These are phyloP conservation scores for Cryptosula pallasiana DNA, from an alignment of 2,888 invertebrate species.

Conservation along the genomic window DNA sequence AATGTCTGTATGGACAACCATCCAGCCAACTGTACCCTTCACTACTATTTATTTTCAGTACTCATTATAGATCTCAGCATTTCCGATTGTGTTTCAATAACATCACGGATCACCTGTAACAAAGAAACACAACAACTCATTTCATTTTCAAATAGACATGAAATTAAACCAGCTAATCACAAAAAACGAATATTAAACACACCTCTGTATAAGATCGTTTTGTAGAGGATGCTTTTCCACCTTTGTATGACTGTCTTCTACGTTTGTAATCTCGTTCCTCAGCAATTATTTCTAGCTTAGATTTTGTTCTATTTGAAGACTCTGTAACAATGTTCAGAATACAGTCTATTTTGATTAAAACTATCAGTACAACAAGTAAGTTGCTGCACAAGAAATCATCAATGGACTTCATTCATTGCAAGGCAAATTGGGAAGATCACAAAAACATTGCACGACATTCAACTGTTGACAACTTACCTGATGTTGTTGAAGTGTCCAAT, in stretches of 20 bases:
- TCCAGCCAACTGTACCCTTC: too few relatives aligned
- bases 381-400: too few relatives aligned
- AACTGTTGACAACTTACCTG: too few relatives aligned
- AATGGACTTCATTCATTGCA: too few relatives aligned
- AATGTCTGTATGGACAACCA: too few relatives aligned
- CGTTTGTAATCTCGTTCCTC: conserved; percentile 16
- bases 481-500: neutral
- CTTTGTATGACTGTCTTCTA: conserved; percentile 16
- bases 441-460: too few relatives aligned
- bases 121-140: neutral
- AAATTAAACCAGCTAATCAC: neutral
- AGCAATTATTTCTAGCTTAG: neutral
- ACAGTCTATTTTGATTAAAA: too few relatives aligned
- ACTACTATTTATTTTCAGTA: too few relatives aligned
- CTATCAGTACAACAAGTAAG: too few relatives aligned
- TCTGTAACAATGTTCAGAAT: too few relatives aligned
- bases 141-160: neutral
- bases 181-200: too few relatives aligned
- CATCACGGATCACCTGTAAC: conserved; percentile 11
- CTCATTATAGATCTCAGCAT: neutral
- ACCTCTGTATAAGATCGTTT: conserved; percentile 21
- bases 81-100: conserved; percentile 1
- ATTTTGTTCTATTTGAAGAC: neutral
- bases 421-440: too few relatives aligned
- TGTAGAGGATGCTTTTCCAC: conserved; percentile 2